These are phyloP conservation scores for Orthonychiurus folsomi DNA, from an alignment of 2,888 invertebrate genomes.

Conservation along the genomic window DNA sequence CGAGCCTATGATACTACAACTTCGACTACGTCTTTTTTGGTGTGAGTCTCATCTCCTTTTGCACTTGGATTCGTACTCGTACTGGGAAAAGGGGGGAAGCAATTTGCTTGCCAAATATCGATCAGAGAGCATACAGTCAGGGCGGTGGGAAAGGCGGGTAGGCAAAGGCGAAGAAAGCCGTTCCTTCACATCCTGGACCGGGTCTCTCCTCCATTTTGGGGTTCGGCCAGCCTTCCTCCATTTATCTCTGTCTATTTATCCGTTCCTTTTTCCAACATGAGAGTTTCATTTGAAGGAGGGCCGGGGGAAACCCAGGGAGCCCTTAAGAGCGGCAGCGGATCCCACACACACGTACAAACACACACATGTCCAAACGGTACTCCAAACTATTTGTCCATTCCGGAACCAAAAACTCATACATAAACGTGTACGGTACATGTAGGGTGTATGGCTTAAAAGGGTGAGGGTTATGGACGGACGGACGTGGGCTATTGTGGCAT, in stretches of 20 bases:
- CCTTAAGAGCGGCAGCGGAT: constrained; percentile 1
- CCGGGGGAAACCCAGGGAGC: background rate
- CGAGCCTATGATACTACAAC: too few relatives aligned
- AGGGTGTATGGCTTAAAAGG: too few relatives aligned
- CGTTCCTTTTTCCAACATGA: background rate
- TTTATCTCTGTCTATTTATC: constrained; percentile 1
- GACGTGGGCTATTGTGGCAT: too few relatives aligned
- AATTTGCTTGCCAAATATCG: constrained; percentile 1
- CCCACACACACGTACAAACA: too few relatives aligned
- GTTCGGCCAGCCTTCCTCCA: background rate
- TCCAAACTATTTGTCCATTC: background rate
- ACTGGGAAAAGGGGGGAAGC: background rate
- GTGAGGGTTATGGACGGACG: too few relatives aligned
- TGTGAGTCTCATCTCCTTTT: background rate
- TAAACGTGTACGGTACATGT: too few relatives aligned
- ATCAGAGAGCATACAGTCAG: background rate
- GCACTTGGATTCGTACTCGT: background rate
- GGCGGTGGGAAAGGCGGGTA: background rate
- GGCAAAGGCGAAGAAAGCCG: background rate
- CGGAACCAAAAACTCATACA: too few relatives aligned
- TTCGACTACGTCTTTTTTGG: too few relatives aligned
- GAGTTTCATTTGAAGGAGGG: background rate
- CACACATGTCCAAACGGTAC: background rate
- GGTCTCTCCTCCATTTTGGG: background rate
- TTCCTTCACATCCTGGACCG: background rate